phyloP scores from a whole-genome alignment of 2,113 vertebrate species.

The Mustela lutreola region DNA sequence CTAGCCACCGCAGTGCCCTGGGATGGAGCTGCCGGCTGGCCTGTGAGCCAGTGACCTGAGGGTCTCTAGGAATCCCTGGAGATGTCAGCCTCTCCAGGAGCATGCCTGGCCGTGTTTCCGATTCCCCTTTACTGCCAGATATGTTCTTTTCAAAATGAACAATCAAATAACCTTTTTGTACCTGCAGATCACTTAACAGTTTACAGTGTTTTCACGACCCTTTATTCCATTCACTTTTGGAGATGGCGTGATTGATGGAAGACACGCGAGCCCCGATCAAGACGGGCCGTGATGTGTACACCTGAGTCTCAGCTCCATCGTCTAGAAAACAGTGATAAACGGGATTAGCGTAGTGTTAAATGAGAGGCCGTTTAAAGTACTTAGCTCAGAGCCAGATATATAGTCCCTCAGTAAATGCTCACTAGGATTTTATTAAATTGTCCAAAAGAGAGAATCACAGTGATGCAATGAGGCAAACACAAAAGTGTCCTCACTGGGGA shows the following conservation, averaged over 20 bases:
- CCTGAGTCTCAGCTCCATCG: neutral
- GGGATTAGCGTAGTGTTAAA: neutral
- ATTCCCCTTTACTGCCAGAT: neutral
- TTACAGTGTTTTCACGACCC: neutral
- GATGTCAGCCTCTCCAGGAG: neutral
- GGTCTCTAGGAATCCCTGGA: neutral
- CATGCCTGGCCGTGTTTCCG: neutral
- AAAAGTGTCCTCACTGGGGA: neutral
- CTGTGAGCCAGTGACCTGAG: accelerated
- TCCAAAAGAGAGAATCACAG: neutral
- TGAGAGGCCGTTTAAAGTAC: neutral
- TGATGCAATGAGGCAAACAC: neutral
- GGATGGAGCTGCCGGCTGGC: neutral
- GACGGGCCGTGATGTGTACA: neutral
- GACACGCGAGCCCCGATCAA: neutral
- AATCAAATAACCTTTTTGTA: neutral
- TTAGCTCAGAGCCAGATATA: neutral
- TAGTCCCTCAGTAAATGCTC: neutral
- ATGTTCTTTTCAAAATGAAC: slow-evolving; percentile 23
- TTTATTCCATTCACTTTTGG: neutral
- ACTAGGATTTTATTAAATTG: neutral
- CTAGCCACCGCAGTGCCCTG: neutral
- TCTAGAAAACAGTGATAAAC: neutral
- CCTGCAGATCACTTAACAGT: neutral
- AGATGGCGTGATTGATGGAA: neutral